Conservation (phyloP, 2,113 vertebrate species). For the Brachypodius melanocephalos region DNA sequence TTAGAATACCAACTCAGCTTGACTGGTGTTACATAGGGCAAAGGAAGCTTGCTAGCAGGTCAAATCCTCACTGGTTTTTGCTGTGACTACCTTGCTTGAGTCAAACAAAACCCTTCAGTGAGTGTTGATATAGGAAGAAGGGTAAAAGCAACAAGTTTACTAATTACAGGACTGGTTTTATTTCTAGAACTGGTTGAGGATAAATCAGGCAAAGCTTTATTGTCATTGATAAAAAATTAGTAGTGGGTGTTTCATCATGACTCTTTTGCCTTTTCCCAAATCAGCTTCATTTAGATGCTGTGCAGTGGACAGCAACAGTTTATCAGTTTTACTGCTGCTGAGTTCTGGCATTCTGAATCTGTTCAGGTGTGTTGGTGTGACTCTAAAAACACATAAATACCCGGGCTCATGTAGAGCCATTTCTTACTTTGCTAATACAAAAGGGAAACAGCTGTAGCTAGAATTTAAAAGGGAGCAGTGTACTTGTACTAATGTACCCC, state of each 20-base stretch:
- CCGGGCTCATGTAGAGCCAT: rapidly evolving
- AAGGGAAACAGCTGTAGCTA: not conserved
- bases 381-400: not conserved
- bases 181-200: not conserved
- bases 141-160: not conserved
- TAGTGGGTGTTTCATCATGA: not conserved
- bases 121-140: not conserved
- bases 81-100: not conserved
- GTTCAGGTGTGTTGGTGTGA: not conserved
- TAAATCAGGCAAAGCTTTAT: not conserved
- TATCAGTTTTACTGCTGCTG: not conserved
- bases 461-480: not conserved
- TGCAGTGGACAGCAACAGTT: not conserved
- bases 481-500: not conserved
- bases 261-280: not conserved
- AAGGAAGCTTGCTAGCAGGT: not conserved
- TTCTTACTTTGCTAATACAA: not conserved
- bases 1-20: rapidly evolving
- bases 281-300: not conserved
- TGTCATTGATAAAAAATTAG: not conserved
- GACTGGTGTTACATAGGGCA: rapidly evolving
- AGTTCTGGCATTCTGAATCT: not conserved
- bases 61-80: not conserved
- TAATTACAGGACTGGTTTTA: not conserved
- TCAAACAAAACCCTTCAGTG: not conserved